Percentiles rank a stretch among this genome's conserved stretches.
phyloP scores from a whole-genome alignment of 2,113 vertebrate species.

The Callaeas wilsoni region DNA sequence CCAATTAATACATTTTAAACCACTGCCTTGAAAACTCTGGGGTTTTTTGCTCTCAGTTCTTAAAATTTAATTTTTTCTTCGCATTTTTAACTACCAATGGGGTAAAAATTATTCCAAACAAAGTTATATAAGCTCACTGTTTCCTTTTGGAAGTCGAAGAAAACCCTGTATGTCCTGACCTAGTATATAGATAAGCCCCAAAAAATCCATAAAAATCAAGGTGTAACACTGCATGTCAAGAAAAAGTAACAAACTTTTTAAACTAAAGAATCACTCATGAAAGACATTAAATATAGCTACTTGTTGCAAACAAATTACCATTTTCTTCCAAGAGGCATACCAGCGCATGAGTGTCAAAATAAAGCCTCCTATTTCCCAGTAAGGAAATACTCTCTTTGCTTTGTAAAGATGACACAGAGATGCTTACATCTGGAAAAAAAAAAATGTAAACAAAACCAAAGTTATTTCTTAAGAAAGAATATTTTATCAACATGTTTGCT shows the following conservation, averaged over 20 bases:
- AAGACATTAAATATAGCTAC: background rate
- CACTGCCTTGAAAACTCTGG: background rate
- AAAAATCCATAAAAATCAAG: background rate
- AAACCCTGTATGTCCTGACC: fast-evolving
- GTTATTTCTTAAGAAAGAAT: background rate
- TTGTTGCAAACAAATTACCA: constrained; percentile 68
- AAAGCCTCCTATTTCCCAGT: constrained; percentile 72
- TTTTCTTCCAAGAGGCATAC: constrained; percentile 88
- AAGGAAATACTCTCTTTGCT: constrained; percentile 63
- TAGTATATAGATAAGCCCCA: background rate
- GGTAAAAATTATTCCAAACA: background rate
- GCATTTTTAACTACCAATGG: background rate
- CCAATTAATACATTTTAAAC: background rate
- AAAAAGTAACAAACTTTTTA: background rate
- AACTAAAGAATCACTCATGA: background rate
- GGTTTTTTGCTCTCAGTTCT: background rate
- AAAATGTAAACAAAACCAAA: background rate
- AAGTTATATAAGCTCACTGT: background rate
- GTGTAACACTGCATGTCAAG: background rate
- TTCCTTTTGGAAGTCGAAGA: background rate
- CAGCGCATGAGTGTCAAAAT: constrained; percentile 91
- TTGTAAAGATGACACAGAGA: constrained; percentile 60
- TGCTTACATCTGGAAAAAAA: constrained; percentile 68
- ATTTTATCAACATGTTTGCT: background rate
- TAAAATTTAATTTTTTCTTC: background rate